A percentile compares a stretch with the other conserved stretches of the same genome.
Evolutionary conservation across 2,797 vertebrate genomes (phyloP).

Genomic region (Pempheris klunzingeri): DNA sequence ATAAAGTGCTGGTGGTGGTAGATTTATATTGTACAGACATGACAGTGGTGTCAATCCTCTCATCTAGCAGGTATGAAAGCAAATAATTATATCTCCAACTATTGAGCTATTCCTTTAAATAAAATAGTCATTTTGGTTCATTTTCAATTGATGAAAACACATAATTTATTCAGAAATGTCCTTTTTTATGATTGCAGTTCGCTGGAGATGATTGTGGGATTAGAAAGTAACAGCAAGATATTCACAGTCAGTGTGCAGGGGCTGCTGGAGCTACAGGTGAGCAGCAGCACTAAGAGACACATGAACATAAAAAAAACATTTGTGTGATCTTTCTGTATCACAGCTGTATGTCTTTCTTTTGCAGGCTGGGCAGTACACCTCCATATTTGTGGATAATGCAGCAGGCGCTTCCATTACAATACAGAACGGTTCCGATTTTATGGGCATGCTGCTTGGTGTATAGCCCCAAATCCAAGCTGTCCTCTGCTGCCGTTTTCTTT

Average conservation of each 20-base stretch:
- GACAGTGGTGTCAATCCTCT: not conserved
- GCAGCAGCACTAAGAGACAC: constrained; percentile 14
- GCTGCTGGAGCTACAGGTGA: constrained; percentile 95
- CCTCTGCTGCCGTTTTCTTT: constrained; percentile 42
- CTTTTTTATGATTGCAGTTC: constrained; percentile 83
- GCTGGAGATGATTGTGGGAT: constrained; percentile 93
- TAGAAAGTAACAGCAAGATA: constrained; percentile 95
- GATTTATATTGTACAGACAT: not conserved
- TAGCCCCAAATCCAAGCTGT: constrained; percentile 76
- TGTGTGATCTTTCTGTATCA: not conserved
- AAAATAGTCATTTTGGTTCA: constrained; percentile 11
- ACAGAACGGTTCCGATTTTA: constrained; percentile 94
- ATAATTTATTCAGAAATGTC: constrained; percentile 13
- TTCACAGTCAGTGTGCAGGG: constrained; percentile 94
- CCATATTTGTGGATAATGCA: constrained; percentile 96
- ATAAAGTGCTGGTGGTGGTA: not conserved
- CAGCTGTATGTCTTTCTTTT: not conserved
- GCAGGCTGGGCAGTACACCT: constrained; percentile 94
- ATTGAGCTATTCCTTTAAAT: constrained; percentile 5
- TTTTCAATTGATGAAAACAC: constrained; percentile 1
- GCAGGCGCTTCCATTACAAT: constrained; percentile 91
- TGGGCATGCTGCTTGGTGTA: constrained; percentile 92
- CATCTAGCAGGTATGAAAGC: not conserved
- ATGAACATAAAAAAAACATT: not conserved
- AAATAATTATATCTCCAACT: not conserved